Evolutionary conservation across 2,888 invertebrate species (phyloP), one percentile per base, ranked within the genome.

Genomic region (Dorcus hopei): DNA sequence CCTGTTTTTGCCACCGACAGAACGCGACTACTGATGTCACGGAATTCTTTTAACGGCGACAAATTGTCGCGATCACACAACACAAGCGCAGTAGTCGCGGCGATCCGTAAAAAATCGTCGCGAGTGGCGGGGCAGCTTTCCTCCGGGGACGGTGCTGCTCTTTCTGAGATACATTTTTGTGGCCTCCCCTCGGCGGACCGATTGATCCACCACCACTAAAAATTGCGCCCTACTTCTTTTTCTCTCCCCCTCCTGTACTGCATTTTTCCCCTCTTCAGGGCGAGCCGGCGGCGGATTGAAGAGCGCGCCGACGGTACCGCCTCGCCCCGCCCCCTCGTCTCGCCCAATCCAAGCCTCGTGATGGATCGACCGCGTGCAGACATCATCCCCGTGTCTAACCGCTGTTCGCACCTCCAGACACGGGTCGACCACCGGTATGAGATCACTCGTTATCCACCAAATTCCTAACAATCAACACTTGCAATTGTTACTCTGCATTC

Each of bases 211-310:
- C 77, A 76, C 78, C 77, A 76, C 78, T 78, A 78, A 79, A 79
- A 79, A 79, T 77, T 70, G 75, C 75, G 75, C 78, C 79, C 79
- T 79, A 77, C 76, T 77, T 79, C 77, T 78, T 77, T 80, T 77
- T 74, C 72, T 69, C 69, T 65, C 68, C 73, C 74, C 72, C 75
- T 75, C 73, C 67, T 68, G 70, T 67, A 61, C 58, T 61, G 73
- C 72, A 73, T 76, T 81, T 81, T 81, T 81, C 81, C 80, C 81
- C 81, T 78, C 79, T 77, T 77, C 73, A 73, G 77, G 80, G 80
- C 80, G 80, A 75, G 80, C 77, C 79, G 77, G 65, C 74, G 72
- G 74, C 72, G 72, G 73, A 73, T 74, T 75, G 75, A 74, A 73
- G 74, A 72, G 73, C 71, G 70, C 72, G 69, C 66, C 69, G 67